Evolutionary conservation across 2,113 vertebrate species (phyloP).

Genomic region (Buteo buteo): DNA sequence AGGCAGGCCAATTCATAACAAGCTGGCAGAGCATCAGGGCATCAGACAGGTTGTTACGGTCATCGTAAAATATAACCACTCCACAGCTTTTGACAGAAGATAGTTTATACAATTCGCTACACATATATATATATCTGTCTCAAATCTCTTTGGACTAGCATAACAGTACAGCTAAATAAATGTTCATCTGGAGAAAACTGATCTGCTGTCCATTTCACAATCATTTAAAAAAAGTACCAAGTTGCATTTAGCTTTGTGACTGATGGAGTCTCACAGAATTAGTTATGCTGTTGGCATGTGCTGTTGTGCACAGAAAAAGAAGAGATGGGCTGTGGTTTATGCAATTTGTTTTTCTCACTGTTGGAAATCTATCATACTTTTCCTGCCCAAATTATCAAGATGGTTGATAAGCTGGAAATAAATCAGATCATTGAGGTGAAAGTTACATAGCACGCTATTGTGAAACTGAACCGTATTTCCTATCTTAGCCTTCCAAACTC

Average conservation of each 20-base stretch:
- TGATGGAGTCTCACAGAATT: not conserved
- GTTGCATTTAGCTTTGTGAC: not conserved
- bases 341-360: not conserved
- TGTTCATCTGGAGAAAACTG: not conserved
- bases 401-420: conserved; percentile 9
- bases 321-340: not conserved
- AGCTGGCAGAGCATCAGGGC: not conserved
- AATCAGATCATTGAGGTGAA: not conserved
- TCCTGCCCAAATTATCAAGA: not conserved
- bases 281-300: not conserved
- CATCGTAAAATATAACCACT: not conserved
- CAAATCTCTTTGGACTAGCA: not conserved
- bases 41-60: not conserved
- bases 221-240: not conserved
- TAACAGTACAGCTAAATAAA: not conserved
- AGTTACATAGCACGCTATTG: not conserved
- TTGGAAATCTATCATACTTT: conserved; percentile 5
- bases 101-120: not conserved
- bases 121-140: not conserved
- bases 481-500: not conserved
- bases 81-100: not conserved
- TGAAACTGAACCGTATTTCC: not conserved
- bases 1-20: not conserved
- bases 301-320: not conserved
- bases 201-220: not conserved